Percentiles rank a stretch among this genome's conserved stretches.
Evolutionary conservation across 2,888 invertebrate genomes (phyloP).

Genomic region (Digitonthophagus gazella): DNA sequence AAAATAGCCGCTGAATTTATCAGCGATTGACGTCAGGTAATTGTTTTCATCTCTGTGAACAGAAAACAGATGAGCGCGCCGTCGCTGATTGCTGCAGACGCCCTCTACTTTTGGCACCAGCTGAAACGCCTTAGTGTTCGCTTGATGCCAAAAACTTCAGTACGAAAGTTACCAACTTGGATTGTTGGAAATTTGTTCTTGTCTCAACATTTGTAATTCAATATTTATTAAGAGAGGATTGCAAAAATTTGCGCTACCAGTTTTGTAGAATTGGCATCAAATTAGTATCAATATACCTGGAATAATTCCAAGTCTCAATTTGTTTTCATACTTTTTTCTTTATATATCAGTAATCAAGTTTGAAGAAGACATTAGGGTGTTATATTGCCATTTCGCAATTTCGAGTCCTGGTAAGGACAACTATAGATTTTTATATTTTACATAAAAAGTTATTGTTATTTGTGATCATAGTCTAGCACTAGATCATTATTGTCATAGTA

Average conservation of each 20-base stretch:
- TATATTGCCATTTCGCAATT: too few species aligned
- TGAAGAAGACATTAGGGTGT: too few species aligned
- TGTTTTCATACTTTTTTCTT: too few species aligned
- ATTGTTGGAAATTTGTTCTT: neutral
- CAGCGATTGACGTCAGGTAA: slow-evolving; percentile 16
- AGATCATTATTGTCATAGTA: too few species aligned
- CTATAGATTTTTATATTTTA: too few species aligned
- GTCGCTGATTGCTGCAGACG: slow-evolving; percentile 10
- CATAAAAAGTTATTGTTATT: too few species aligned
- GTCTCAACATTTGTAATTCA: neutral
- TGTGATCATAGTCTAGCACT: too few species aligned
- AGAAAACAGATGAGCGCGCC: slow-evolving; percentile 16
- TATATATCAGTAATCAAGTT: too few species aligned
- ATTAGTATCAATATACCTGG: neutral
- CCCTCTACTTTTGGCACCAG: neutral
- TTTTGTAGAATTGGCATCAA: neutral
- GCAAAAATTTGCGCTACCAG: neutral
- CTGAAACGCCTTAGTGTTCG: neutral
- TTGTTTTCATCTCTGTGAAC: slow-evolving; percentile 5
- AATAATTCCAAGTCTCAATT: too few species aligned
- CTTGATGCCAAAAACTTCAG: slow-evolving; percentile 2
- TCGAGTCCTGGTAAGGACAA: too few species aligned
- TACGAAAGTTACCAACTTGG: neutral
- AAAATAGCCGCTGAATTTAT: slow-evolving; percentile 32
- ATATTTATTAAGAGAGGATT: neutral